These are phyloP conservation scores for Dromococcyx pavoninus DNA, from an alignment of 2,797 vertebrate species.

Conservation along the genomic window DNA sequence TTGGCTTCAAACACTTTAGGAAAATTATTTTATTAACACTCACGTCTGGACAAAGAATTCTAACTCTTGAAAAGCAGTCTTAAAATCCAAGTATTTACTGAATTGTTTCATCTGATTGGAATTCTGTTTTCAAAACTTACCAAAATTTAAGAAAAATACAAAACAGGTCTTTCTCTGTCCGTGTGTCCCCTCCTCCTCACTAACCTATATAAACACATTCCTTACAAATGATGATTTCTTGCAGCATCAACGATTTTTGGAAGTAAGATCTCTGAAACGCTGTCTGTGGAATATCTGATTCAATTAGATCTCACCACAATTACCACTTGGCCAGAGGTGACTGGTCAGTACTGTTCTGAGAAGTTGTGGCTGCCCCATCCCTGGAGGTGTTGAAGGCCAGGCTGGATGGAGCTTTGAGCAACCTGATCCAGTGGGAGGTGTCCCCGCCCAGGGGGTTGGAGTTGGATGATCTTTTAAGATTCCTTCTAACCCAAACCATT, in stretches of 20 bases:
- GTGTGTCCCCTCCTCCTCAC: neutral
- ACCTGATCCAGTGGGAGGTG: no score
- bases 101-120: neutral
- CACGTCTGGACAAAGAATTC: neutral
- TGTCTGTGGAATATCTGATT: neutral
- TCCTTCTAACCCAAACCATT: no score
- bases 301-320: neutral
- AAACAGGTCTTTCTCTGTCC: neutral
- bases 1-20: neutral
- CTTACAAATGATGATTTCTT: neutral
- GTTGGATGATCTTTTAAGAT: no score
- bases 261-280: neutral
- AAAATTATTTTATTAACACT: neutral
- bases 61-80: neutral
- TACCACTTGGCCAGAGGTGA: neutral
- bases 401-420: no score
- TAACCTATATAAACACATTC: neutral
- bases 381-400: no score
- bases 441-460: no score
- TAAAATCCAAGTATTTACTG: neutral
- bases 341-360: neutral
- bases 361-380: no score
- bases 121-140: neutral
- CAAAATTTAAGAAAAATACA: neutral
- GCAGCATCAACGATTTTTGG: neutral